Conservation (phyloP, 2,113 vertebrate genomes). For the Porphyrio hochstetteri region DNA sequence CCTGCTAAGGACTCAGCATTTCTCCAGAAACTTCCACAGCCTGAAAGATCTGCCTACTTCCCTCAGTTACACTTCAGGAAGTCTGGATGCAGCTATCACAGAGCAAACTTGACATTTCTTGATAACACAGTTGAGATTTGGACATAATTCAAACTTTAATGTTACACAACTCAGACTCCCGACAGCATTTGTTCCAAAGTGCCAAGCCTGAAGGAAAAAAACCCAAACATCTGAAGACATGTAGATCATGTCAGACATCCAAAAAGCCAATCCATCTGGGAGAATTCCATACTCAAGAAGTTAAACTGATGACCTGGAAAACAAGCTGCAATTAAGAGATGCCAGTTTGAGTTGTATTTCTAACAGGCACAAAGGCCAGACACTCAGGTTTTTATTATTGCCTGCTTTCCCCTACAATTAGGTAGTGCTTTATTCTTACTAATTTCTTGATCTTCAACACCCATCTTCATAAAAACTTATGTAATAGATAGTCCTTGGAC, state of each 20-base stretch:
- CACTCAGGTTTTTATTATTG: neutral
- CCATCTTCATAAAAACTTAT: neutral
- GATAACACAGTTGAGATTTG: conserved; percentile 41
- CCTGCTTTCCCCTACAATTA: neutral
- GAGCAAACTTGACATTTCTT: conserved; percentile 42
- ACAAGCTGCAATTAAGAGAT: conserved; percentile 45
- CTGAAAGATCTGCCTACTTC: neutral
- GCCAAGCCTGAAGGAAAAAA: neutral
- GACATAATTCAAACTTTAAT: conserved; percentile 32
- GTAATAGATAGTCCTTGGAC: neutral
- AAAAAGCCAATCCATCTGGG: conserved; percentile 18
- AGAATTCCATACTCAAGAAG: conserved; percentile 20
- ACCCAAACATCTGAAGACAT: neutral
- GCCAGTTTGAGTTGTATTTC: neutral
- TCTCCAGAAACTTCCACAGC: neutral
- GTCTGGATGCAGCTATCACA: neutral
- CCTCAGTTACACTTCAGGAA: neutral
- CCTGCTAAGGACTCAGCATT: neutral
- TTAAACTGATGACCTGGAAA: conserved; percentile 49
- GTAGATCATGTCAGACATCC: conserved; percentile 12
- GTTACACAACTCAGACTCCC: conserved; percentile 28
- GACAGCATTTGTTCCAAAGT: neutral
- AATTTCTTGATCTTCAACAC: neutral
- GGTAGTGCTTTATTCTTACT: neutral
- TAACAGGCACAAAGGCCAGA: neutral